Evolutionary conservation across 37 sponge, comb jelly and placozoan genomes (phyloP).

Genomic region (Spongilla lacustris): DNA sequence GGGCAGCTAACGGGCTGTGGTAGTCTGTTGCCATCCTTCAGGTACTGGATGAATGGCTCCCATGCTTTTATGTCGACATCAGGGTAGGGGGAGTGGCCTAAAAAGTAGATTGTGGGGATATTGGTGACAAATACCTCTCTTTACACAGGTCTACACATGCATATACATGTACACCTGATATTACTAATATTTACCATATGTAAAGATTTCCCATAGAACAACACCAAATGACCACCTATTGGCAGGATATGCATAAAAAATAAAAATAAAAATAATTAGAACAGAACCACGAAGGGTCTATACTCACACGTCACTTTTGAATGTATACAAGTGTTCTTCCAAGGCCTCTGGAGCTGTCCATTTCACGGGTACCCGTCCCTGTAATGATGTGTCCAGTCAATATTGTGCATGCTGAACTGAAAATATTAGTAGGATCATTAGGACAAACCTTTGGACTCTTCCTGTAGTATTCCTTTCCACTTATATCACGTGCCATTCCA

Average conservation of each 20-base stretch:
- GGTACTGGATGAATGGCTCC: slow-evolving; percentile 36
- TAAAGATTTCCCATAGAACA: slow-evolving; percentile 73
- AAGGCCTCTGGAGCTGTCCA: slow-evolving; percentile 83
- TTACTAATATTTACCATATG: slow-evolving; percentile 56
- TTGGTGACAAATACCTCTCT: too few relatives aligned
- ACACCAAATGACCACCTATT: slow-evolving; percentile 83
- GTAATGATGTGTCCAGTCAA: not conserved
- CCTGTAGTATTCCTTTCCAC: slow-evolving; percentile 32
- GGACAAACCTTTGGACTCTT: slow-evolving; percentile 7
- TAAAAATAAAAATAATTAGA: too few relatives aligned
- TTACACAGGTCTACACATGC: not conserved
- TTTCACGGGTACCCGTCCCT: slow-evolving; percentile 69
- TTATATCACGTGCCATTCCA: slow-evolving; percentile 69
- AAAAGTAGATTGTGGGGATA: not conserved
- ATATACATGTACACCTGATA: slow-evolving; percentile 53
- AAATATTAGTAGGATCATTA: not conserved
- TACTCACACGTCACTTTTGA: slow-evolving; percentile 80
- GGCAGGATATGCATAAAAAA: not conserved
- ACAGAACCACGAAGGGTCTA: too few relatives aligned
- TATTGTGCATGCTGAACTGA: not conserved
- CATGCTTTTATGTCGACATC: slow-evolving; percentile 19
- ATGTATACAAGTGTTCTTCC: slow-evolving; percentile 40
- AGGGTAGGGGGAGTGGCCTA: slow-evolving; percentile 53
- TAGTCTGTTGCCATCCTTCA: slow-evolving; percentile 60
- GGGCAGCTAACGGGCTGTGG: slow-evolving; percentile 60